phyloP scores from a whole-genome alignment of 2,888 invertebrate species.

The Ectropis crepuscularia region DNA sequence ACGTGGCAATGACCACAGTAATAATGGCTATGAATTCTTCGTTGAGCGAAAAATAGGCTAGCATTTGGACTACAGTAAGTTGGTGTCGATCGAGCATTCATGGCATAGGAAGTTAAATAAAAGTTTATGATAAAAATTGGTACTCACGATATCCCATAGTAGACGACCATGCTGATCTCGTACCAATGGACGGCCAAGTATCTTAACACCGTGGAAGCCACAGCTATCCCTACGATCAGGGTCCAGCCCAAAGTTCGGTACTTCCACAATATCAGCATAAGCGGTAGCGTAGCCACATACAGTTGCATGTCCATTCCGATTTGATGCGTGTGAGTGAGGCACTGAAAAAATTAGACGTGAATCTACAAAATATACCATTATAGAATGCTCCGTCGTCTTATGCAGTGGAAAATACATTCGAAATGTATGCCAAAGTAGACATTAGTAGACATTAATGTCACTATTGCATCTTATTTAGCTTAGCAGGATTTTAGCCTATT shows the following conservation, averaged over 20 bases:
- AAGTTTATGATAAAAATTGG: neutral
- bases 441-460: too few species aligned
- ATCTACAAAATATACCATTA: too few species aligned
- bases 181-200: slow-evolving; percentile 76
- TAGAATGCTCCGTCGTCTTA: too few species aligned
- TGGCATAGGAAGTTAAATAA: neutral
- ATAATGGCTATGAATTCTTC: too few species aligned
- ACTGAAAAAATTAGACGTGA: slow-evolving; percentile 62
- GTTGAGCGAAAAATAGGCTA: too few species aligned
- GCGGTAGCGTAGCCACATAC: slow-evolving; percentile 77
- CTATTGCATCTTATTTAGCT: too few species aligned
- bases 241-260: slow-evolving; percentile 66
- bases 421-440: too few species aligned
- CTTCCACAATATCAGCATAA: slow-evolving; percentile 79
- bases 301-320: slow-evolving; percentile 85
- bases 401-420: too few species aligned
- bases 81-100: too few species aligned
- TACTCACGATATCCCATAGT: slow-evolving; percentile 84
- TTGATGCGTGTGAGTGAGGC: slow-evolving; percentile 85
- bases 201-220: slow-evolving; percentile 75
- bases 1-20: too few species aligned
- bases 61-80: too few species aligned
- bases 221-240: slow-evolving; percentile 62
- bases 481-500: too few species aligned
- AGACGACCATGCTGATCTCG: slow-evolving; percentile 82